These are phyloP conservation scores for Bursaphelenchus okinawaensis DNA, from an alignment of 2,888 invertebrate genomes.

Conservation along the genomic window DNA sequence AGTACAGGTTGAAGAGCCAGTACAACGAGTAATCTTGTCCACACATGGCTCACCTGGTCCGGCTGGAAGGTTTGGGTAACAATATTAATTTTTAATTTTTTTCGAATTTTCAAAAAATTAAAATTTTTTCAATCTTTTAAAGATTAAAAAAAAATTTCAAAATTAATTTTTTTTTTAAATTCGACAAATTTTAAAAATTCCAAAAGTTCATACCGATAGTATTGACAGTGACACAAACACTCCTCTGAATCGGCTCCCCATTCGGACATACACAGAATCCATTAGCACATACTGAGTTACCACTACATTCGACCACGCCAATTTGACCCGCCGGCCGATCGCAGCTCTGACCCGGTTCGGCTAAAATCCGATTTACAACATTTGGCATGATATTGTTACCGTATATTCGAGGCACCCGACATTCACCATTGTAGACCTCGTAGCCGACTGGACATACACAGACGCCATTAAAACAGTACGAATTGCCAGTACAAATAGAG, in stretches of 20 bases:
- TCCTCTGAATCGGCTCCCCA: conserved; percentile 45
- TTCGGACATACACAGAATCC: conserved; percentile 54
- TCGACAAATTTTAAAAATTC: background rate
- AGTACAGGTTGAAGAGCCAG: conserved; percentile 46
- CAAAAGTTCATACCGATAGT: conserved; percentile 16
- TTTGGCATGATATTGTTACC: conserved; percentile 16
- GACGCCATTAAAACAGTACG: conserved; percentile 32
- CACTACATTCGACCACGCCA: conserved; percentile 30
- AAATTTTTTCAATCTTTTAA: too few species aligned
- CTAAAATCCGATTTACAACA: conserved; percentile 19
- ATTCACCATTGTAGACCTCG: conserved; percentile 28
- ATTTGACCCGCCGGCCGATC: conserved; percentile 22
- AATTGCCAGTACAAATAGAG: conserved; percentile 30
- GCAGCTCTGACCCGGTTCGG: conserved; percentile 28
- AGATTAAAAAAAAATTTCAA: conserved; percentile 4
- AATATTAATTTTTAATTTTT: too few species aligned
- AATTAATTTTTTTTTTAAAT: too few species aligned
- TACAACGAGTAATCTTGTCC: conserved; percentile 43
- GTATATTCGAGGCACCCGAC: conserved; percentile 26
- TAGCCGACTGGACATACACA: conserved; percentile 33
- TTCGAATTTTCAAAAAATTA: too few species aligned
- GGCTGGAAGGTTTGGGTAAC: conserved; percentile 17
- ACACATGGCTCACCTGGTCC: conserved; percentile 49
- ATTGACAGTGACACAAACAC: conserved; percentile 36
- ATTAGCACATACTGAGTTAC: conserved; percentile 53